phyloP scores from a whole-genome alignment of 2,888 invertebrate species.

The Cotesia congregata region DNA sequence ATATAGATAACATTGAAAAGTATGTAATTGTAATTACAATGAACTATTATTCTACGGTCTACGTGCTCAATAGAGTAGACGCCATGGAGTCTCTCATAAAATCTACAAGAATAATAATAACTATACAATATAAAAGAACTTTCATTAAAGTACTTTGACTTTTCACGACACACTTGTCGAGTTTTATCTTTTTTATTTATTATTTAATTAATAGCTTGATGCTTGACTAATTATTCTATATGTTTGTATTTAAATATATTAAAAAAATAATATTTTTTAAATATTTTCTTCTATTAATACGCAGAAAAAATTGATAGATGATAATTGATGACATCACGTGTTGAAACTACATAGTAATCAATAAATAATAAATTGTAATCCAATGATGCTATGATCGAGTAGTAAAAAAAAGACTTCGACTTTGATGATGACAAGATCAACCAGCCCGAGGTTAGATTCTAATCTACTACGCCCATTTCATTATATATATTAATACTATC shows the following conservation, averaged over 20 bases:
- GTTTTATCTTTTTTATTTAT: background rate
- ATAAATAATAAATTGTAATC: background rate
- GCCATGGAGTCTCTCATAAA: background rate
- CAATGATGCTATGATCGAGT: background rate
- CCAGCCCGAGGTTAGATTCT: background rate
- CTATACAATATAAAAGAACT: background rate
- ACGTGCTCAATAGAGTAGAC: conserved; percentile 5
- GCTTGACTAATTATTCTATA: background rate
- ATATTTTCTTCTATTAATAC: background rate
- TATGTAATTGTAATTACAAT: background rate
- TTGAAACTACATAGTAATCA: background rate
- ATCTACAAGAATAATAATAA: background rate
- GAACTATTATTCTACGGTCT: background rate
- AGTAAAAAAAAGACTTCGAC: background rate
- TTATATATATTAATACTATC: background rate
- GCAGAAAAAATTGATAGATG: background rate
- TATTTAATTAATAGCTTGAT: background rate
- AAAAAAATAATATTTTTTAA: background rate
- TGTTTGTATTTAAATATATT: background rate
- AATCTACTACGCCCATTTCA: background rate
- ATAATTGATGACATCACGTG: background rate
- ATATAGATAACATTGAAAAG: background rate
- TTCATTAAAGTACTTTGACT: background rate
- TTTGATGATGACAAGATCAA: background rate
- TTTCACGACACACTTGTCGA: background rate